Evolutionary conservation across 2,113 vertebrate species (phyloP).

Genomic region (Lepisosteus oculatus): DNA sequence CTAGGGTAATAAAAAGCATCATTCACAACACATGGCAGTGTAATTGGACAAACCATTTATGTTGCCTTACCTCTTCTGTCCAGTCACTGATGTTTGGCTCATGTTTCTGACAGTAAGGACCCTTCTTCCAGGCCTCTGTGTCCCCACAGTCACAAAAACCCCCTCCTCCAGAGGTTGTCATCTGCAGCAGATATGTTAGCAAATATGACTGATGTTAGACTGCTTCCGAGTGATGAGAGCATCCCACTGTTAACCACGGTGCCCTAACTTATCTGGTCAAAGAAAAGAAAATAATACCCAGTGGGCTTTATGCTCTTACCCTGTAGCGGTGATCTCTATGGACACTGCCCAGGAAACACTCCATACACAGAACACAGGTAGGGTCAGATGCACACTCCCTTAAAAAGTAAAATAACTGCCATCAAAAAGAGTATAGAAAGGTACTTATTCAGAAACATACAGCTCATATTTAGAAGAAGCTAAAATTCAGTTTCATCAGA

Average conservation of each 20-base stretch:
- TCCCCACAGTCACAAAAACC: conserved; percentile 98
- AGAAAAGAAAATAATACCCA: too few species aligned
- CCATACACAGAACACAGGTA: conserved; percentile 96
- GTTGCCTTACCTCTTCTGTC: conserved; percentile 52
- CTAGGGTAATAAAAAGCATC: not conserved
- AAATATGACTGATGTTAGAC: too few species aligned
- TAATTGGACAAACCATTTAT: not conserved
- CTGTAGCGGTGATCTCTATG: conserved; percentile 94
- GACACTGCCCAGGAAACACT: conserved; percentile 92
- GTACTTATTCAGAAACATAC: too few species aligned
- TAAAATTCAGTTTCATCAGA: too few species aligned
- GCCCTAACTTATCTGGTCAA: too few species aligned
- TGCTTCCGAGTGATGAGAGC: too few species aligned
- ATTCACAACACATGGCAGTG: not conserved
- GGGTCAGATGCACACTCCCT: conserved; percentile 95
- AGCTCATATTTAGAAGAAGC: too few species aligned
- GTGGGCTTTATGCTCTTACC: conserved; percentile 61
- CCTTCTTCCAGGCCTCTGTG: conserved; percentile 93
- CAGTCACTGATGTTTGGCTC: conserved; percentile 66
- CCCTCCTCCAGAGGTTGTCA: conserved; percentile 94
- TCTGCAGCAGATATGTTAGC: conserved; percentile 58
- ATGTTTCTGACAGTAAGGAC: conserved; percentile 91
- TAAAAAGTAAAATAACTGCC: not conserved
- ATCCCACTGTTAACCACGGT: too few species aligned
- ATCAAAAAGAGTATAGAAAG: too few species aligned